A percentile compares a stretch with the other conserved stretches of the same genome.
Evolutionary conservation across 2,113 vertebrate genomes (phyloP).

Genomic region (Psephotus haematonotus): DNA sequence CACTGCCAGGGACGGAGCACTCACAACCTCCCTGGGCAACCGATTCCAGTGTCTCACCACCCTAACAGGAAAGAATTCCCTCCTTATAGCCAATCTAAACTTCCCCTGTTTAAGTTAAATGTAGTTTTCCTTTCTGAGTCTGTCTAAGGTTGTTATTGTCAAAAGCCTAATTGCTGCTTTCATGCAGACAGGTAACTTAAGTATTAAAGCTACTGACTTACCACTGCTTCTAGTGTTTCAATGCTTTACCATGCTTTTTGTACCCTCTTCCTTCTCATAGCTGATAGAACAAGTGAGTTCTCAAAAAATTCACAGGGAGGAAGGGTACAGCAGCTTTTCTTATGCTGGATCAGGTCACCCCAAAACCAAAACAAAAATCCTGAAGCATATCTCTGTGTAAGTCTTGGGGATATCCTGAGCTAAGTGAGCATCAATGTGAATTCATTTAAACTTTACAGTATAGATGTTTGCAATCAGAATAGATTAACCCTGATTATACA

Average conservation of each 20-base stretch:
- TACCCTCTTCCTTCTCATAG: neutral
- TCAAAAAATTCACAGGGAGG: neutral
- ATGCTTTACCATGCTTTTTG: neutral
- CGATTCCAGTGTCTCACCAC: no score
- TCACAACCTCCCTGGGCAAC: no score
- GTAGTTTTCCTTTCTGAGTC: neutral
- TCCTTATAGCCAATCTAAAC: no score
- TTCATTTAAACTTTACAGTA: constrained; percentile 2
- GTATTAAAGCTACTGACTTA: neutral
- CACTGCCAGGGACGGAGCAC: no score
- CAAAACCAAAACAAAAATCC: neutral
- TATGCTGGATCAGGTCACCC: neutral
- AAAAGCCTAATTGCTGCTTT: neutral
- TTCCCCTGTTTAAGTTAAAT: neutral
- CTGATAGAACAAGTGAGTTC: neutral
- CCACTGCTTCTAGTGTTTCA: neutral
- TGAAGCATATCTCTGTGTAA: accelerated
- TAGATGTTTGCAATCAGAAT: constrained; percentile 42
- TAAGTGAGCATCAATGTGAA: neutral
- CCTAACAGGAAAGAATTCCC: no score
- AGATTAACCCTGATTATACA: constrained; percentile 59
- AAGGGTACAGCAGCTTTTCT: neutral
- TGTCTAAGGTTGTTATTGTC: neutral
- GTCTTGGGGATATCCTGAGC: neutral
- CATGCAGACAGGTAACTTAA: neutral